Evolutionary conservation across 2,888 invertebrate genomes (phyloP).

Genomic region (Hirtodrosophila trivittata): DNA sequence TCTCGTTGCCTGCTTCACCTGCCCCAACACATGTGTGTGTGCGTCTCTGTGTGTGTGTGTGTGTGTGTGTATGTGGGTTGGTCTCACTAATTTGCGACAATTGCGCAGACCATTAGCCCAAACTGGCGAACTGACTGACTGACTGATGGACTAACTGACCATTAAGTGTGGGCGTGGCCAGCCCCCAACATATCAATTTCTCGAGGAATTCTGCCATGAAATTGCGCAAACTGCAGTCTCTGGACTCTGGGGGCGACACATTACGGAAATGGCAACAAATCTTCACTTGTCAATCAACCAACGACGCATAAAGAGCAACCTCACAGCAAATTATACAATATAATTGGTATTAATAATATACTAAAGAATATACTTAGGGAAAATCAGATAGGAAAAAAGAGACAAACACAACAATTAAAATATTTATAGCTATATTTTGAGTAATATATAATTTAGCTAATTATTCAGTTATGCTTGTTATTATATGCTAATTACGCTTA

Average conservation of each 20-base stretch:
- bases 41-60: constrained; percentile 17
- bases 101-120: constrained; percentile 67
- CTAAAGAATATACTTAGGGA: no score
- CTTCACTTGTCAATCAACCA: neutral
- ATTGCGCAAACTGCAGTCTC: constrained; percentile 45
- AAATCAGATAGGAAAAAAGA: no score
- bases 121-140: constrained; percentile 22
- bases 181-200: constrained; percentile 58
- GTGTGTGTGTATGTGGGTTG: constrained; percentile 39
- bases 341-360: no score
- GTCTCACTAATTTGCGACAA: constrained; percentile 76
- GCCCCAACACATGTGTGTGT: constrained; percentile 3
- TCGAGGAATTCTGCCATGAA: constrained; percentile 67
- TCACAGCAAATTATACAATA: constrained; percentile 10
- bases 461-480: no score
- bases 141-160: constrained; percentile 26
- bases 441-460: no score
- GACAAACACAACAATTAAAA: no score
- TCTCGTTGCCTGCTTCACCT: constrained; percentile 4
- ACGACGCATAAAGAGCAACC: neutral
- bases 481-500: no score
- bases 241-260: constrained; percentile 15
- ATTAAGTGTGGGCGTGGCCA: constrained; percentile 58
- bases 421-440: no score
- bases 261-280: no score